Evolutionary conservation across 2,888 invertebrate species (phyloP), one percentile per base, ranked within the genome.

Genomic region (Minunthozetes semirufus): DNA sequence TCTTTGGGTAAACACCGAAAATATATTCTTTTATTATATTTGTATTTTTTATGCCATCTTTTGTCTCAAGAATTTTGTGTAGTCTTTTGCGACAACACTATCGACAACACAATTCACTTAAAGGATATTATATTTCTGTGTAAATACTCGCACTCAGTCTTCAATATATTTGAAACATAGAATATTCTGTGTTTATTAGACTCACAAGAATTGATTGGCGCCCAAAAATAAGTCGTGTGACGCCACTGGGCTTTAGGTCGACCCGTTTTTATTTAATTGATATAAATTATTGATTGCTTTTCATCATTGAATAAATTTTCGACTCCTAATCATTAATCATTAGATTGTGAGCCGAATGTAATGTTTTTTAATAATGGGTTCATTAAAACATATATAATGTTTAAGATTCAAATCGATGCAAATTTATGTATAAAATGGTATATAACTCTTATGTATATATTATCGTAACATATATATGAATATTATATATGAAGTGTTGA

Each of bases 351-450:
- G 22, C 29, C n/a, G 25, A 56, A 56, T 22, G 13, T 13, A 22
- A 27, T 59, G 29, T 15, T 15, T 19, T 19, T 50, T 50, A 50
- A 50, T 59, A 59, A 59, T 59, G 59, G 27, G 29, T 59, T 27
- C 17, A 59, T 59, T 29, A 59, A 27, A 59, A 59, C 25, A 59
- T 11, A 59, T 11, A 56, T 56, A 29, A 61, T 61, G 13, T 33
- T 66, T 66, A 66, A 19, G 33, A 66, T 66, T 66, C 63, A 66
- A 66, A 66, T 66, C 63, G 33, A 66, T 66, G 33, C 63, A 66
- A 66, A 66, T 66, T 38, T 66, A 66, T 66, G 33, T 33, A 66
- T 66, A 38, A 66, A 66, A 66, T 38, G n/a, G 1, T 66, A 19
- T 6, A n/a, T 53, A 6, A 53, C 22, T 19, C 19, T 53, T n/a